Percentiles rank a stretch among this genome's conserved stretches.
phyloP scores from a whole-genome alignment of 2,797 vertebrate genomes.

The Pseudochirops cupreus region DNA sequence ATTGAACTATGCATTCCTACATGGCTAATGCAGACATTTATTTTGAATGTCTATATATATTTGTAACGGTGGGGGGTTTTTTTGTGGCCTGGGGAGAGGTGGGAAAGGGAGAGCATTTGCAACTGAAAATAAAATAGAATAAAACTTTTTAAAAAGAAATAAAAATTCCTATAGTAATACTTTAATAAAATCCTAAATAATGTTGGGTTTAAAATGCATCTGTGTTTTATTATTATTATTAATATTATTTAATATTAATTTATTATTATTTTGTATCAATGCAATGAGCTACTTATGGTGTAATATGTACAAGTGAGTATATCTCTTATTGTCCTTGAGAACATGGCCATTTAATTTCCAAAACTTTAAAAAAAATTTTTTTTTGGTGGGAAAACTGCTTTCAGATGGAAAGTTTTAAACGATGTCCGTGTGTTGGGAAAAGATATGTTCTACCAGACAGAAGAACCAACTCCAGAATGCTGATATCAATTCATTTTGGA shows the following conservation, averaged over 20 bases:
- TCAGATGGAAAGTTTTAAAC: not conserved
- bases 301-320: not conserved
- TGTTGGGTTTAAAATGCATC: conserved; percentile 21
- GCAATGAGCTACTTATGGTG: conserved; percentile 34
- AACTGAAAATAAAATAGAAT: too few species aligned
- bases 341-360: not conserved
- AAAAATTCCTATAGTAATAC: conserved; percentile 34
- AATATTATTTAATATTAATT: too few species aligned
- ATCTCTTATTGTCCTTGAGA: not conserved
- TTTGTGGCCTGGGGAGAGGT: too few species aligned
- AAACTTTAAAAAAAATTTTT: conserved; percentile 22
- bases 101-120: too few species aligned
- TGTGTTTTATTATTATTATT: not conserved
- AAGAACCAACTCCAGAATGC: conserved; percentile 18
- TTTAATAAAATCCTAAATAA: conserved; percentile 30
- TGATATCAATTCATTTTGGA: conserved; percentile 19
- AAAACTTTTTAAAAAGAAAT: not conserved
- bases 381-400: not conserved
- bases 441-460: not conserved
- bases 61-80: too few species aligned
- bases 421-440: not conserved
- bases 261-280: conserved; percentile 14
- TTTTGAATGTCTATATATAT: too few species aligned
- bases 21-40: too few species aligned
- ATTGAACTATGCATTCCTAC: not conserved